Evolutionary conservation across 2,113 vertebrate species (phyloP).

Genomic region (Crotalus viridis): DNA sequence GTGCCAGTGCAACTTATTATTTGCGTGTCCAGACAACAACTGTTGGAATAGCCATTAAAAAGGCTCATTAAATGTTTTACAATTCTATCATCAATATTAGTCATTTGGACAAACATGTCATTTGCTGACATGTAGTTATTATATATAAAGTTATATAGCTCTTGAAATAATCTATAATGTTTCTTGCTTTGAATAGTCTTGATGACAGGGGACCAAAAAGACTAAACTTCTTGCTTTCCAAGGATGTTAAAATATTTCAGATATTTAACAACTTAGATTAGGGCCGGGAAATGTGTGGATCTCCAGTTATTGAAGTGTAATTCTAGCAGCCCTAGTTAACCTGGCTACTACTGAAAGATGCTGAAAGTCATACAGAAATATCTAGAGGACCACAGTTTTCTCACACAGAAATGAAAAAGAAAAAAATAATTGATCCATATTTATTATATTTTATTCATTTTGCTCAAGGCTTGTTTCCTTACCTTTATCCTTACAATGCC

Average conservation of each 20-base stretch:
- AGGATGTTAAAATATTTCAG: not conserved
- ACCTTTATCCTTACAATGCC: not conserved
- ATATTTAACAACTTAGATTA: not conserved
- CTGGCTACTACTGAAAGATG: not conserved
- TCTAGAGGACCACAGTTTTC: not conserved
- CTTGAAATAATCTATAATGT: not conserved
- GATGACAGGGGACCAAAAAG: too few species aligned
- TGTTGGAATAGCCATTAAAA: not conserved
- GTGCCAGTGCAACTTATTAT: not conserved
- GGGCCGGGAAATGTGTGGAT: not conserved
- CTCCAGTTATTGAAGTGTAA: not conserved
- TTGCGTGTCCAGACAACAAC: not conserved
- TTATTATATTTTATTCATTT: not conserved
- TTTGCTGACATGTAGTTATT: not conserved
- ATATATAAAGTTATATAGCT: not conserved
- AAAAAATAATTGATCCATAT: not conserved
- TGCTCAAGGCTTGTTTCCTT: not conserved
- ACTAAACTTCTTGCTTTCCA: not conserved
- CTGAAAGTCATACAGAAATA: not conserved
- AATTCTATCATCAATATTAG: not conserved
- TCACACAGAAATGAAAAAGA: not conserved
- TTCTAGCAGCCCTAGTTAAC: not conserved
- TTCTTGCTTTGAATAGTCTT: not conserved
- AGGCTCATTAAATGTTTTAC: not conserved
- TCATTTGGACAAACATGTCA: not conserved